Base-by-base conservation (phyloP, 2,797 vertebrate genomes). In the Pseudotriccus pelzelni region DNA sequence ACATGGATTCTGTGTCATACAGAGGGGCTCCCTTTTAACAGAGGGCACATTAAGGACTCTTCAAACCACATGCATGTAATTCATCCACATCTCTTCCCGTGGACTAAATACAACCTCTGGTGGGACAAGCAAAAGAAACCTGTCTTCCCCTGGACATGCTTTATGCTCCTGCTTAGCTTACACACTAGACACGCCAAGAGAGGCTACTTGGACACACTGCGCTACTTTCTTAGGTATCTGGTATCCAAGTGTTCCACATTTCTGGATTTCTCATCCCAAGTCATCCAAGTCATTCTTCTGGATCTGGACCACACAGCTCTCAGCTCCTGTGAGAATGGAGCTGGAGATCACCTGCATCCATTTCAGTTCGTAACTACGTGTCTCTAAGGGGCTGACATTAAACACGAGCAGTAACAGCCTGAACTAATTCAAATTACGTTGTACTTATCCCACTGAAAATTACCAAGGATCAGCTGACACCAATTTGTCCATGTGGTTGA, bases 381-480 rank as follows among this genome's bases (percentile, higher is more conserved):
- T 2, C 0, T 50, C 59, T 36, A 34, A 84, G 24, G 43, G 16
- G n/a, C 55, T 78, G 63, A 47, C 46, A n/a, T 21, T 49, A 60
- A 85, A 86, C 43, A 41, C 0, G 0, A 72, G 47, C 47, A 77
- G 18, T 19, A 73, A 87, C 37, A n/a, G 21, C 9, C 70, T 73
- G 55, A 94, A 73, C 62, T 62, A 84, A 87, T 52, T 58, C 69
- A 43, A 34, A 62, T 69, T 32, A 70, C 2, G 0, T 9, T 56
- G 34, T 30, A 44, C 44, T 63, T 56, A 87, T 9, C 25, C 46
- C 60, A 78, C 43, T 41, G 64, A 69, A 15, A 77, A 72, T 50
- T 68, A 78, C 34, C 63, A 22, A 73, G 86, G 7, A 90, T 60
- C 84, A 90, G 78, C 43, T 92, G 84, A 87, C 36, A 50, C 6